phyloP scores from a whole-genome alignment of 2,888 invertebrate genomes.

The Therioaphis trifolii region DNA sequence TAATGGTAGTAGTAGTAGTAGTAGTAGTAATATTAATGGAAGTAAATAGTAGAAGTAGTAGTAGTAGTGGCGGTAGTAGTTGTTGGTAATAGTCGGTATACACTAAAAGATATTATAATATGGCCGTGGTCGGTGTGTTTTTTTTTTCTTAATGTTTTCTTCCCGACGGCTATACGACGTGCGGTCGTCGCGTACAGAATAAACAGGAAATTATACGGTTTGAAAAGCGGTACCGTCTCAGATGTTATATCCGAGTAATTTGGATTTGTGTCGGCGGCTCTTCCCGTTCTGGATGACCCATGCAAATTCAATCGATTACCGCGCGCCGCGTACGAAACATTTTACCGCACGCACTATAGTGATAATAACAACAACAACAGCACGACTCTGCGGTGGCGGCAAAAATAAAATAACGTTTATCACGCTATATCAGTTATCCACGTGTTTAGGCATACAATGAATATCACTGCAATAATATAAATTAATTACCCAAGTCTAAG shows the following conservation, averaged over 20 bases:
- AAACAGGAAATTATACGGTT: conserved; percentile 58
- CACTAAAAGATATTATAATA: too few relatives aligned
- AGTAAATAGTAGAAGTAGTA: background rate
- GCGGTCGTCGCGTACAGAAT: conserved; percentile 26
- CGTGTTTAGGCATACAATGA: too few relatives aligned
- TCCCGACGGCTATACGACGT: background rate
- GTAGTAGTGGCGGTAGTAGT: background rate
- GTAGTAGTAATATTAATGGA: too few relatives aligned
- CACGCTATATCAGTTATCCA: too few relatives aligned
- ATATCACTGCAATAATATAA: too few relatives aligned
- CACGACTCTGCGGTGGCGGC: too few relatives aligned
- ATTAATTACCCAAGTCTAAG: too few relatives aligned
- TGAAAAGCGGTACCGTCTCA: conserved; percentile 54
- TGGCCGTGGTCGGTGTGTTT: background rate
- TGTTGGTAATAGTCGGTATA: too few relatives aligned
- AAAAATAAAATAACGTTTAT: too few relatives aligned
- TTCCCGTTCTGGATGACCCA: conserved; percentile 50
- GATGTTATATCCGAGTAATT: conserved; percentile 47
- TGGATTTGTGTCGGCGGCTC: conserved; percentile 57
- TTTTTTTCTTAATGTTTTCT: background rate
- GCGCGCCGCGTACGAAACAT: background rate
- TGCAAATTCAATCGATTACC: conserved; percentile 57
- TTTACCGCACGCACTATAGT: background rate
- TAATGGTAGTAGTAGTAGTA: too few relatives aligned
- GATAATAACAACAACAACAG: background rate